These are phyloP conservation scores for Hippocampus comes DNA, from an alignment of 2,113 vertebrate genomes.

Conservation along the genomic window DNA sequence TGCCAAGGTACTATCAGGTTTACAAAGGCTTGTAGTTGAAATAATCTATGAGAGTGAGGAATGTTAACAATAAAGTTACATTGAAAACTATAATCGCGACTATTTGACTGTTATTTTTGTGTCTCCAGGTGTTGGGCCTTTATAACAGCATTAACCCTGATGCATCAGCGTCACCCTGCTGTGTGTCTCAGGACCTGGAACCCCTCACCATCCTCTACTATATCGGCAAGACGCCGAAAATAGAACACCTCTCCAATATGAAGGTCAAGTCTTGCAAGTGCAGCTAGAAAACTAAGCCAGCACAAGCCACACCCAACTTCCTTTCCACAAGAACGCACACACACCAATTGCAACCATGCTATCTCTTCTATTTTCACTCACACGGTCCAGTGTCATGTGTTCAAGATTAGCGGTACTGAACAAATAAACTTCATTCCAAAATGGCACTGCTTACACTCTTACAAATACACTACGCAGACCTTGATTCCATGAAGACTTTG, in stretches of 20 bases:
- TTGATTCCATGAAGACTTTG: slow-evolving; percentile 15
- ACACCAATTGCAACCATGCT: slow-evolving; percentile 15
- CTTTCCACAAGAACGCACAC: slow-evolving; percentile 22
- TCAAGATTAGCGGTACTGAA: slow-evolving; percentile 19
- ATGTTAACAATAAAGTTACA: not conserved
- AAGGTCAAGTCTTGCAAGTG: slow-evolving; percentile 98
- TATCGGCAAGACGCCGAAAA: slow-evolving; percentile 95
- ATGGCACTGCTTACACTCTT: slow-evolving; percentile 2
- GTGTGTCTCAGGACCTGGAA: slow-evolving; percentile 94
- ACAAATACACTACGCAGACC: slow-evolving; percentile 22
- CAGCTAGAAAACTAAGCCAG: slow-evolving; percentile 78
- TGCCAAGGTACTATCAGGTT: slow-evolving; percentile 63
- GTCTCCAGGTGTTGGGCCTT: slow-evolving; percentile 84
- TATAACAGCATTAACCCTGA: slow-evolving; percentile 96
- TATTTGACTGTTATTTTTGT: not conserved
- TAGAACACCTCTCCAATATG: slow-evolving; percentile 98
- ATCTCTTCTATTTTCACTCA: slow-evolving; percentile 11
- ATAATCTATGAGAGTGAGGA: not conserved
- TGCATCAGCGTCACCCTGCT: slow-evolving; percentile 93
- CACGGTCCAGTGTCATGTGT: slow-evolving; percentile 9
- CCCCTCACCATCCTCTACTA: slow-evolving; percentile 97
- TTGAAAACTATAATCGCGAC: not conserved
- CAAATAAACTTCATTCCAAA: slow-evolving; percentile 2
- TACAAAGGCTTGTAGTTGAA: not conserved
- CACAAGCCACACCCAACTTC: slow-evolving; percentile 6